Conservation (phyloP, 2,797 vertebrate species). For the Ciconia nigra region DNA sequence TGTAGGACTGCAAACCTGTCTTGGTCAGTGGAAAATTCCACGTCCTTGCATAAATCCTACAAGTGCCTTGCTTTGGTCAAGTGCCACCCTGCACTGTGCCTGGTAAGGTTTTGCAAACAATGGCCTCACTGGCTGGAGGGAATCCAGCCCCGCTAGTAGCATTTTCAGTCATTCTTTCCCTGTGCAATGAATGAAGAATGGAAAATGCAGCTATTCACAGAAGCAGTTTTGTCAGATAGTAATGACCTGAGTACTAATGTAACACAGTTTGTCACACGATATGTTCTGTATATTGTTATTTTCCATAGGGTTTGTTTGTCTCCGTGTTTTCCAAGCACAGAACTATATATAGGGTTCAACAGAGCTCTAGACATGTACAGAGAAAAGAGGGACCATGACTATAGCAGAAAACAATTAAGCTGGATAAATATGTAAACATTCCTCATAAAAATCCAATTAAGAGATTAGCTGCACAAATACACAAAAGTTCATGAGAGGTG, state of each 20-base stretch:
- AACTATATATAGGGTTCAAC: background rate
- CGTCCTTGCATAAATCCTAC: background rate
- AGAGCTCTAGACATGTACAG: background rate
- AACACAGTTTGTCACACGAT: background rate
- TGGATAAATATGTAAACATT: slow-evolving; percentile 11
- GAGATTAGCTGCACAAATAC: slow-evolving; percentile 25
- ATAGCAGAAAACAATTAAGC: background rate
- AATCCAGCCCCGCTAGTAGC: slow-evolving; percentile 36
- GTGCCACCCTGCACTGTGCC: background rate
- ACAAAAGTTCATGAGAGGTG: slow-evolving; percentile 14
- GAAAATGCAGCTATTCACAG: slow-evolving; percentile 54
- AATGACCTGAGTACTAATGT: background rate
- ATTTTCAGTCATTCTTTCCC: slow-evolving; percentile 35
- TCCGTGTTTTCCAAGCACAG: background rate
- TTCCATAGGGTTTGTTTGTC: background rate
- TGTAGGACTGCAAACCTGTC: background rate
- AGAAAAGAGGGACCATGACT: background rate
- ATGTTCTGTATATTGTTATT: background rate
- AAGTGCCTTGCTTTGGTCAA: background rate
- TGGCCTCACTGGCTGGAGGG: slow-evolving; percentile 40
- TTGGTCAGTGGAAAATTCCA: slow-evolving; percentile 57
- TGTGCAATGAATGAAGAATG: slow-evolving; percentile 61
- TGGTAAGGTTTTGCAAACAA: slow-evolving; percentile 52
- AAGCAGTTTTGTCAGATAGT: slow-evolving; percentile 13
- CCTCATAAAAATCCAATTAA: slow-evolving; percentile 33